Evolutionary conservation across 1,140 invertebrate species (phyloP), one percentile per base, ranked within the genome.

Genomic region (Chironomus tepperi): DNA sequence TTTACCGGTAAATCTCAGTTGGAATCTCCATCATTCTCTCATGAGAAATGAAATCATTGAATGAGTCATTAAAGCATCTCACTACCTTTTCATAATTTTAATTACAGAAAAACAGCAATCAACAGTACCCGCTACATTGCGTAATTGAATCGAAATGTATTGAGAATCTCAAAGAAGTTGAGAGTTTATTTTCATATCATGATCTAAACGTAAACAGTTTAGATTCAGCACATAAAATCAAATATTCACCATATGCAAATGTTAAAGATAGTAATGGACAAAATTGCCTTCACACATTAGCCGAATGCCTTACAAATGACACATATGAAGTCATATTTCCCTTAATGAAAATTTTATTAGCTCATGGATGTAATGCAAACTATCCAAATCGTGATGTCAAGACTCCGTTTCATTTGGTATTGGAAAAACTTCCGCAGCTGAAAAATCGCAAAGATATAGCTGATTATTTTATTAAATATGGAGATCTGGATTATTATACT

Each of bases 241-340:
- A 70, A 19, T 70, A 18, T 70, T 70, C 65, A 70, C 65, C 65
- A 21, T 18, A 70, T 70, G 65, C 7, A 9, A 70, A 70, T 70
- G 65, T 70, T 19, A 70, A 70, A 16, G 9, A 70, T 70, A 16
- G n/a, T n/a, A n/a, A 18, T 16, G 65, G 65, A 18, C 65, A 70
- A 70, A 70, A 70, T 70, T 18, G 16, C 18, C 65, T 70, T 19
- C 65, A 70, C 18, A 8, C 18, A 18, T 16, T 70, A 5, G 19
- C 19, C 3, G 65, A 70, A 8, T 9, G 9, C 9, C 65, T 70
- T 3, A 70, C 16, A 10, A 70, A 70, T 18, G 65, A 70, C 6
- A 70, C 16, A 8, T 70, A 21, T 21, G 65, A 70, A 9, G 19
- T 8, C n/a, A 19, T 70, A 10, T 70, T 70, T 70, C 16, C 19